phyloP scores from a whole-genome alignment of 2,797 vertebrate species.

The Anableps anableps region DNA sequence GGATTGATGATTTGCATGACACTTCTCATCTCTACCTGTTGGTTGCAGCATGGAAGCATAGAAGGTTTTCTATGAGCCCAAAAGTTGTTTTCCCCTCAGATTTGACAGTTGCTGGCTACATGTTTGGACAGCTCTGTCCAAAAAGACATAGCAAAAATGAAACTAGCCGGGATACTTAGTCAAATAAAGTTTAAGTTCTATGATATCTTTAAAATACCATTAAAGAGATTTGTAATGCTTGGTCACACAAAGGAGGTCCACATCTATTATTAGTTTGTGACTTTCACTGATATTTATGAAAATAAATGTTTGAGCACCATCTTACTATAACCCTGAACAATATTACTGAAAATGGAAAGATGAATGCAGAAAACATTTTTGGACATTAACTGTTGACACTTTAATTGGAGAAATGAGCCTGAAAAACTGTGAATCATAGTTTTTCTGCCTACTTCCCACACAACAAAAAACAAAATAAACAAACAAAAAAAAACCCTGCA shows the following conservation, averaged over 20 bases:
- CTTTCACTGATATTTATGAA: background rate
- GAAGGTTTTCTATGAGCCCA: constrained; percentile 1
- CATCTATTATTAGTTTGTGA: background rate
- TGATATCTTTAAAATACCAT: background rate
- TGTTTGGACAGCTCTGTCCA: constrained; percentile 17
- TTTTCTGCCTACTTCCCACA: constrained; percentile 30
- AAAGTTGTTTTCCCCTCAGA: constrained; percentile 29
- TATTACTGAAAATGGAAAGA: background rate
- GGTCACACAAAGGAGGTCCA: background rate
- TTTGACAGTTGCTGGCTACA: constrained; percentile 23
- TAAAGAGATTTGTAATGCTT: background rate
- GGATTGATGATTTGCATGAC: constrained; percentile 8
- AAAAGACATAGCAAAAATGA: constrained; percentile 9
- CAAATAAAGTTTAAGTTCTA: background rate
- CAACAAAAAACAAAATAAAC: constrained; percentile 17
- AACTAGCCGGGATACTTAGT: background rate
- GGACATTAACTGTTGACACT: constrained; percentile 34
- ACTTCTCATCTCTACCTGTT: constrained; percentile 11
- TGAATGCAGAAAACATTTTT: background rate
- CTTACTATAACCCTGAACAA: background rate
- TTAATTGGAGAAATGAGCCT: constrained; percentile 41
- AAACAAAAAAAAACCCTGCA: constrained; percentile 52
- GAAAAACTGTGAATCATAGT: constrained; percentile 60
- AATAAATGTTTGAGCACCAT: background rate
- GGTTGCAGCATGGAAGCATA: background rate